phyloP scores from a whole-genome alignment of 2,797 vertebrate species.

The Pseudochromis fuscus region DNA sequence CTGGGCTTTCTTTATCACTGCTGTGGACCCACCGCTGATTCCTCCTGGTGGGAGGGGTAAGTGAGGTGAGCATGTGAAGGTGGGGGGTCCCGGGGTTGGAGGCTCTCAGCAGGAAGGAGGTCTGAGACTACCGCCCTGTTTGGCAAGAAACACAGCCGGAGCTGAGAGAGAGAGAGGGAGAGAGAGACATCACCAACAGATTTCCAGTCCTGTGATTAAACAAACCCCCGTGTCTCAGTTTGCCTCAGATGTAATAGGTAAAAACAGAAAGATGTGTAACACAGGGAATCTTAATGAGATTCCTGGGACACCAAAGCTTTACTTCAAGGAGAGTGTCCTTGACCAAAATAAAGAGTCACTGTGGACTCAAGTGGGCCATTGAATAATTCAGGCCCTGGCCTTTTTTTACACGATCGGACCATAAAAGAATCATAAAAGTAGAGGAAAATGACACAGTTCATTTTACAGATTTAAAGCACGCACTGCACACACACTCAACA shows the following conservation, averaged over 20 bases:
- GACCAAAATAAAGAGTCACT: neutral
- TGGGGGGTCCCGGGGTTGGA: slow-evolving; percentile 61
- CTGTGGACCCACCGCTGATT: slow-evolving; percentile 66
- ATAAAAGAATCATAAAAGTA: too few relatives aligned
- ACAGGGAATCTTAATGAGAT: neutral
- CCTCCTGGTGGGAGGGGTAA: slow-evolving; percentile 50
- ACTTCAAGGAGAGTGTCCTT: slow-evolving; percentile 11
- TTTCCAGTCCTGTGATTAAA: slow-evolving; percentile 6
- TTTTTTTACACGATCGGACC: too few relatives aligned
- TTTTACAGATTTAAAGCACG: too few relatives aligned
- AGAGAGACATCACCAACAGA: neutral
- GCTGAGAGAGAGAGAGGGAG: slow-evolving; percentile 17
- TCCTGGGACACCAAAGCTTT: neutral
- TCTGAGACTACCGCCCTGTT: slow-evolving; percentile 48
- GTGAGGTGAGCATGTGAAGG: slow-evolving; percentile 56
- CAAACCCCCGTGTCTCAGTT: neutral
- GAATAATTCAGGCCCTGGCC: neutral
- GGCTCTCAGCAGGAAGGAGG: slow-evolving; percentile 55
- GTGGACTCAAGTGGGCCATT: neutral
- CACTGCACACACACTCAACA: too few relatives aligned
- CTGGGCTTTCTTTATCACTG: slow-evolving; percentile 74
- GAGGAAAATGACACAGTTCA: too few relatives aligned
- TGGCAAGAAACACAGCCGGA: slow-evolving; percentile 20
- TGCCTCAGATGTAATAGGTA: neutral
- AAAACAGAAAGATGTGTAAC: neutral